A percentile compares a stretch with the other conserved stretches of the same genome.
Evolutionary conservation across 2,113 vertebrate genomes (phyloP).

Genomic region (Nicator chloris): DNA sequence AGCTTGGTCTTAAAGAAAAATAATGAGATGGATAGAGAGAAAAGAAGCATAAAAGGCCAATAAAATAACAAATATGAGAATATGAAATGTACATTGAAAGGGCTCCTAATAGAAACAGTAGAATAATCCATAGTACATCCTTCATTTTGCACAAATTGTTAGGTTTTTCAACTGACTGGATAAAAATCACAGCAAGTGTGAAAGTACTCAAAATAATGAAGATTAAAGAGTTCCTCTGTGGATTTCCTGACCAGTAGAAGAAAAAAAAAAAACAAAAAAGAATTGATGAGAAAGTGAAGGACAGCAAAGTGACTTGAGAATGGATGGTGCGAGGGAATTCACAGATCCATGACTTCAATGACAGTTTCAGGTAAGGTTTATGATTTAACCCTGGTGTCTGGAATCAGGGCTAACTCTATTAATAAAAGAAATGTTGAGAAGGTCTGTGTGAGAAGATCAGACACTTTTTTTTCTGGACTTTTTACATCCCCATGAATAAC

Average conservation of each 20-base stretch:
- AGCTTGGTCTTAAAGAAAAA: not conserved
- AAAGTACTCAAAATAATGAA: not conserved
- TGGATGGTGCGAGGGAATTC: not conserved
- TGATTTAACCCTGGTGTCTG: not conserved
- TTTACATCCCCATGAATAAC: not conserved
- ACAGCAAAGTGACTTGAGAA: not conserved
- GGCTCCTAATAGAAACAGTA: not conserved
- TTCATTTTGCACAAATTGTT: not conserved
- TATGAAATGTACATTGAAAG: not conserved
- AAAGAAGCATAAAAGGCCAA: not conserved
- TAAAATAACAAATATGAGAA: not conserved
- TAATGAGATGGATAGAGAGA: not conserved
- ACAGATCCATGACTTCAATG: not conserved
- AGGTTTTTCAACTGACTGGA: not conserved
- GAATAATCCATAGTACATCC: not conserved
- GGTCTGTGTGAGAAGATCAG: not conserved
- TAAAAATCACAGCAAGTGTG: not conserved
- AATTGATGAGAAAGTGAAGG: not conserved
- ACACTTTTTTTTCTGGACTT: not conserved
- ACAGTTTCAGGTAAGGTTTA: not conserved
- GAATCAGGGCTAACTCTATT: not conserved
- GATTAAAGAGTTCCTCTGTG: not conserved
- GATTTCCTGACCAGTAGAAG: not conserved
- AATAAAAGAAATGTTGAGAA: not conserved
- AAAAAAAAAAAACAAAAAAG: not conserved